Conservation (phyloP, 2,113 vertebrate genomes). For the Alouatta palliata region DNA sequence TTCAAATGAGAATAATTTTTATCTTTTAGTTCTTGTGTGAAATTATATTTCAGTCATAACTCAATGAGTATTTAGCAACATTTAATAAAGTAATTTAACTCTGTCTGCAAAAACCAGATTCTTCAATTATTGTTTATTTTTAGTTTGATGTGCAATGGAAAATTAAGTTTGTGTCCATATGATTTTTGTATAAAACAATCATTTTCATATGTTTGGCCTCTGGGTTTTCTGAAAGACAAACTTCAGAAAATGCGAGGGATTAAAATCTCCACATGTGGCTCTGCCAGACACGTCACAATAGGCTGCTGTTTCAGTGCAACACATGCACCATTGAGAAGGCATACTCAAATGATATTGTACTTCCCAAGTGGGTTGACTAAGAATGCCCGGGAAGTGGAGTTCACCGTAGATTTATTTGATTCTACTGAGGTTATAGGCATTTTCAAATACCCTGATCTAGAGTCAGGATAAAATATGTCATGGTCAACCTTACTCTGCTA, state of each 20-base stretch:
- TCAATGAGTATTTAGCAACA: background rate
- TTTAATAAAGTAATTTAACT: constrained; percentile 50
- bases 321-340: rapidly evolving
- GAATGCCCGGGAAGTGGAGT: background rate
- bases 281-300: background rate
- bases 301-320: background rate
- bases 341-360: background rate
- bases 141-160: constrained; percentile 56
- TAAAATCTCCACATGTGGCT: background rate
- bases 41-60: background rate
- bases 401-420: background rate
- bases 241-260: constrained; percentile 30
- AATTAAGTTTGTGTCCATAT: constrained; percentile 40
- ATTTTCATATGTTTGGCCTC: constrained; percentile 53
- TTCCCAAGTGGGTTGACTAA: background rate
- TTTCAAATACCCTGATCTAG: background rate
- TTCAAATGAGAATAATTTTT: background rate
- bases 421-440: background rate
- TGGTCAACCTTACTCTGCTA: background rate
- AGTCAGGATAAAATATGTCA: background rate
- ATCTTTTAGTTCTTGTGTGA: background rate
- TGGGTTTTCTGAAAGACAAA: constrained; percentile 51
- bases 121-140: constrained; percentile 52
- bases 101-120: constrained; percentile 25
- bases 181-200: constrained; percentile 63